Conservation (phyloP, 1,140 invertebrate genomes). For the Brachionus calyciflorus region DNA sequence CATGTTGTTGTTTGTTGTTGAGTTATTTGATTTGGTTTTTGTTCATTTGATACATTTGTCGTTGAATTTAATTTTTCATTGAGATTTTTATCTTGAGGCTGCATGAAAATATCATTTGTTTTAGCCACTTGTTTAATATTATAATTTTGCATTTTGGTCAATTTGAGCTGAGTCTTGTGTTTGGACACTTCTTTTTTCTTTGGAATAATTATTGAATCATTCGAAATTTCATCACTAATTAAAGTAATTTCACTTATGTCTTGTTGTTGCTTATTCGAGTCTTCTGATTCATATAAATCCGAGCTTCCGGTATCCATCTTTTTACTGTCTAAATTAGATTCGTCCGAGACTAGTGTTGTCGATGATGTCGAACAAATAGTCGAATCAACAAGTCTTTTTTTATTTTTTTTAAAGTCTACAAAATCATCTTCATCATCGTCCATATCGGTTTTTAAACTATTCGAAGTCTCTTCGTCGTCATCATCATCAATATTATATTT, state of each 20-base stretch:
- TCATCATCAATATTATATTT: neutral
- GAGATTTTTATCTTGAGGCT: neutral
- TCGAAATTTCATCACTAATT: neutral
- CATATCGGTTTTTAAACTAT: neutral
- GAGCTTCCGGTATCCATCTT: neutral
- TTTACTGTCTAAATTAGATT: too few relatives aligned
- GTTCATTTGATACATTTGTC: neutral
- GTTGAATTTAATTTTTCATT: neutral
- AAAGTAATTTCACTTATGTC: too few relatives aligned
- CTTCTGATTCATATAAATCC: neutral
- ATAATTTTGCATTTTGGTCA: constrained; percentile 4
- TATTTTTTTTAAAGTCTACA: neutral
- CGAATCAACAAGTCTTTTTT: neutral
- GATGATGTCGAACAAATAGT: neutral
- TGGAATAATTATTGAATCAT: neutral
- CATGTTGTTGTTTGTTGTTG: too few relatives aligned
- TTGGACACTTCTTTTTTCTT: neutral
- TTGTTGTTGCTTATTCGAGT: neutral
- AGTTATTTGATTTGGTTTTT: too few relatives aligned
- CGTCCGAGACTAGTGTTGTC: neutral
- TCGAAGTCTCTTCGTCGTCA: neutral
- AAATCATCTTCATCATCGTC: constrained; percentile 2
- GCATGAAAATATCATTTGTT: too few relatives aligned
- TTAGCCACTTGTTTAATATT: neutral
- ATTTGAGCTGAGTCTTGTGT: neutral